phyloP scores from a whole-genome alignment of 1,140 invertebrate species.

The Drosophila ficusphila region DNA sequence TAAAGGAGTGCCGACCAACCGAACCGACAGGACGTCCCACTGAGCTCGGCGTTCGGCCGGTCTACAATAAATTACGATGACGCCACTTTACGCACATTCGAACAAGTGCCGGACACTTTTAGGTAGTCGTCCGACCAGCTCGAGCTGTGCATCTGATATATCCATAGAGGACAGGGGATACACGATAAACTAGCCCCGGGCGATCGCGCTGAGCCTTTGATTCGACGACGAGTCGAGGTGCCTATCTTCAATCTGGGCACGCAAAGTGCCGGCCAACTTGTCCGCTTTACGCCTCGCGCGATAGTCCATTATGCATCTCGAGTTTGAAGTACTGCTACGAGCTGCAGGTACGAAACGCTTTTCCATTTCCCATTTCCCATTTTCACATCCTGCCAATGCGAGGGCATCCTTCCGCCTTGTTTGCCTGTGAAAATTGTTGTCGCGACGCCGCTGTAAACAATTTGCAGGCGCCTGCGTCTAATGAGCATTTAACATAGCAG shows the following conservation, averaged over 20 bases:
- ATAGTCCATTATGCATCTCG: conserved; percentile 29
- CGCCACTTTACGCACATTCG: conserved; percentile 81
- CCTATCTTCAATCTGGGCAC: conserved; percentile 45
- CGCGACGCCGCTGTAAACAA: conserved; percentile 81
- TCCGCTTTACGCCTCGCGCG: conserved; percentile 68
- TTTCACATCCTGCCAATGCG: conserved; percentile 65
- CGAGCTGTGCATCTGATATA: conserved; percentile 29
- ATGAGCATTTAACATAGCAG: conserved; percentile 78
- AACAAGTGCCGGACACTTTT: conserved; percentile 82
- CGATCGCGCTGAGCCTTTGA: conserved; percentile 72
- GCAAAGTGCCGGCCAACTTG: conserved; percentile 76
- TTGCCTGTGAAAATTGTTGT: conserved; percentile 82
- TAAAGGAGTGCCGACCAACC: conserved; percentile 39
- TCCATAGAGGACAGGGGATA: too few relatives aligned
- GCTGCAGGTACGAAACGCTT: conserved; percentile 21
- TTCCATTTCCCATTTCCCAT: neutral
- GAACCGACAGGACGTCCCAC: conserved; percentile 69
- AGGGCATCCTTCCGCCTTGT: conserved; percentile 71
- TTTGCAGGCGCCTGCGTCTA: conserved; percentile 81
- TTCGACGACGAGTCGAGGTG: neutral
- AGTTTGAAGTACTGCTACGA: conserved; percentile 16
- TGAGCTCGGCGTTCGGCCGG: conserved; percentile 44
- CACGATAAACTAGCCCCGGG: conserved; percentile 62
- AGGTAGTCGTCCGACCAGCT: conserved; percentile 47
- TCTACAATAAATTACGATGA: conserved; percentile 81